phyloP scores from a whole-genome alignment of 2,888 invertebrate species.

The Congeria kusceri region DNA sequence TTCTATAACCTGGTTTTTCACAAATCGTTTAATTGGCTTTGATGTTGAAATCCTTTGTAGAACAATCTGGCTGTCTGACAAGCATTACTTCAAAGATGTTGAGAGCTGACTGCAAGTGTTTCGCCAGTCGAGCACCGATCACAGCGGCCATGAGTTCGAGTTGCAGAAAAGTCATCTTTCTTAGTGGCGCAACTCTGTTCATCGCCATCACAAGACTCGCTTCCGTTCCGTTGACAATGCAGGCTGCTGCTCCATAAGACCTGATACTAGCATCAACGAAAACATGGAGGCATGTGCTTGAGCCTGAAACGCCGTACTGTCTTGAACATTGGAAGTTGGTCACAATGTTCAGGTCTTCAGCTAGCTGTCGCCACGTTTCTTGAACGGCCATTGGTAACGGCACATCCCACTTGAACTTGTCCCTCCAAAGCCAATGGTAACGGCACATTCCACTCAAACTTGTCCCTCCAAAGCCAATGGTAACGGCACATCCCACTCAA shows the following conservation, averaged over 20 bases:
- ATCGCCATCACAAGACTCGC: slow-evolving; percentile 33
- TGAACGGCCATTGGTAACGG: slow-evolving; percentile 19
- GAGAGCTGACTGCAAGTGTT: slow-evolving; percentile 21
- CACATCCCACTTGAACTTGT: slow-evolving; percentile 30
- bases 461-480: too few relatives aligned
- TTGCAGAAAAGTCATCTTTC: slow-evolving; percentile 34
- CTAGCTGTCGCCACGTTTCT: slow-evolving; percentile 8
- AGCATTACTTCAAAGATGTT: slow-evolving; percentile 2
- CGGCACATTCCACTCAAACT: too few relatives aligned
- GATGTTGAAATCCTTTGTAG: slow-evolving; percentile 29
- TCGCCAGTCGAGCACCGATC: slow-evolving; percentile 38
- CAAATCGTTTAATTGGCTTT: slow-evolving; percentile 31
- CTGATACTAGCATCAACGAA: background rate
- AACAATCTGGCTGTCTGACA: slow-evolving; percentile 42
- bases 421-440: too few relatives aligned
- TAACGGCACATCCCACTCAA: too few relatives aligned
- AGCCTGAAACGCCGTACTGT: too few relatives aligned
- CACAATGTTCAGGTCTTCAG: slow-evolving; percentile 9
- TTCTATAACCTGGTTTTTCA: background rate
- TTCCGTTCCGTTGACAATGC: slow-evolving; percentile 13
- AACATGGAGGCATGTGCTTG: background rate
- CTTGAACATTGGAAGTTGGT: background rate
- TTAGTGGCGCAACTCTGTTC: slow-evolving; percentile 43
- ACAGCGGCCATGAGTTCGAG: slow-evolving; percentile 51
- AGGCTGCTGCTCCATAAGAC: slow-evolving; percentile 38